Evolutionary conservation across 2,113 vertebrate species (phyloP).

Genomic region (Oreochromis aureus): DNA sequence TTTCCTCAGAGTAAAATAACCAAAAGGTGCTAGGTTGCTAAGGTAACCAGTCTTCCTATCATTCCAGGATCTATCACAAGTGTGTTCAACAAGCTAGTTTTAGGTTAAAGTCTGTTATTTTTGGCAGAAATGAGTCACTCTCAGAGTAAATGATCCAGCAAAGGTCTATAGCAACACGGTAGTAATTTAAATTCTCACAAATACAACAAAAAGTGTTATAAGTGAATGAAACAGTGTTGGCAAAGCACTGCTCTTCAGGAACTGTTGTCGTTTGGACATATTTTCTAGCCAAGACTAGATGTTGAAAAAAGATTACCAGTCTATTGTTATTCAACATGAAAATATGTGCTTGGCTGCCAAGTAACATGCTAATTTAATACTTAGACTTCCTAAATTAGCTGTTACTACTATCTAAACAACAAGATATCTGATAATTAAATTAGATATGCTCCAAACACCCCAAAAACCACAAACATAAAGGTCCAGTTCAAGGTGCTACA

Average conservation of each 20-base stretch:
- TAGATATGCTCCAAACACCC: neutral
- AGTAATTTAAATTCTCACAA: neutral
- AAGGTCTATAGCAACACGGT: neutral
- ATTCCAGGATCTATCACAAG: conserved; percentile 15
- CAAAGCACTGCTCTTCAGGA: neutral
- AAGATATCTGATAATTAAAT: neutral
- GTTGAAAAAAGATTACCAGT: neutral
- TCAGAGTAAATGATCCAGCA: neutral
- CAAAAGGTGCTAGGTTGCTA: conserved; percentile 52
- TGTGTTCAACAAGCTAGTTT: conserved; percentile 19
- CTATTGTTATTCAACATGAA: neutral
- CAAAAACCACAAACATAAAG: neutral
- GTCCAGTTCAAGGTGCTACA: neutral
- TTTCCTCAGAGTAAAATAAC: conserved; percentile 32
- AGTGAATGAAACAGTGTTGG: neutral
- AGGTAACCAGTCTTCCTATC: conserved; percentile 46
- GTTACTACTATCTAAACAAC: neutral
- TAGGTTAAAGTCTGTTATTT: conserved; percentile 9
- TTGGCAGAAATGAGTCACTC: neutral
- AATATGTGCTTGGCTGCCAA: neutral
- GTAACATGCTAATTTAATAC: neutral
- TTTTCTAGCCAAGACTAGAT: neutral
- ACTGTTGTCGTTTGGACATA: neutral
- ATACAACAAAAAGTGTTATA: neutral
- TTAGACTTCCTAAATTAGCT: neutral